A percentile compares a stretch with the other conserved stretches of the same genome.
Conservation (phyloP, 2,888 invertebrate genomes). For the Tryphoninae sp. region DNA sequence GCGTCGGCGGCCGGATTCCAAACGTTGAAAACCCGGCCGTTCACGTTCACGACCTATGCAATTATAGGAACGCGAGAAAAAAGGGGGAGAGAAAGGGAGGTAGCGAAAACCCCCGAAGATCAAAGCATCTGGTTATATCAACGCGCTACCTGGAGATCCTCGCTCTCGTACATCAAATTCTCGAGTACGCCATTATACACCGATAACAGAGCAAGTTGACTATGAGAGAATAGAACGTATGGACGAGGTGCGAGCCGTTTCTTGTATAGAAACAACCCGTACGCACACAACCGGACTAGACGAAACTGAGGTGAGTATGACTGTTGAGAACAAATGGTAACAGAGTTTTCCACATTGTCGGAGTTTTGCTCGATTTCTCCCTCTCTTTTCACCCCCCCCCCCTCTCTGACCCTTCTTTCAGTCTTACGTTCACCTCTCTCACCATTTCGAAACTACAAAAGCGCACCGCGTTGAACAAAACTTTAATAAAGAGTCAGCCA, state of each 20-base stretch:
- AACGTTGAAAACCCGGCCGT: conserved; percentile 19
- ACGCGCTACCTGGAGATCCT: too few species aligned
- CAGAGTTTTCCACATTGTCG: conserved; percentile 58
- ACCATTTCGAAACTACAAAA: conserved; percentile 69
- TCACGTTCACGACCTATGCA: background rate
- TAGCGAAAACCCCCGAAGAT: conserved; percentile 24
- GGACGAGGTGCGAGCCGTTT: background rate
- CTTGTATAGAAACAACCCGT: background rate
- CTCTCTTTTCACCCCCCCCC: background rate
- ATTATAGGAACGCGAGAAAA: background rate
- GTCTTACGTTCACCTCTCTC: conserved; percentile 50
- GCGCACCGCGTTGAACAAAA: conserved; percentile 64
- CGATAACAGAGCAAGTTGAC: conserved; percentile 41
- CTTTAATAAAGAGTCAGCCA: conserved; percentile 70
- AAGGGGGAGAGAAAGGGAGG: background rate
- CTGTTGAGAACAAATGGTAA: conserved; percentile 26
- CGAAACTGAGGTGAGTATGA: conserved; percentile 39
- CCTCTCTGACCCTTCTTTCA: background rate
- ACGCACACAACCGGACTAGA: conserved; percentile 4
- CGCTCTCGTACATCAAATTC: conserved; percentile 27
- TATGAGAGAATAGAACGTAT: background rate
- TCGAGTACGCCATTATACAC: conserved; percentile 16
- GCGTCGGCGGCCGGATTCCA: conserved; percentile 20
- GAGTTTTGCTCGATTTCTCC: conserved; percentile 53
- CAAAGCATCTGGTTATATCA: conserved; percentile 37